A percentile compares a stretch with the other conserved stretches of the same genome.
Conservation (phyloP, 2,797 vertebrate species). For the Oreochromis mossambicus region DNA sequence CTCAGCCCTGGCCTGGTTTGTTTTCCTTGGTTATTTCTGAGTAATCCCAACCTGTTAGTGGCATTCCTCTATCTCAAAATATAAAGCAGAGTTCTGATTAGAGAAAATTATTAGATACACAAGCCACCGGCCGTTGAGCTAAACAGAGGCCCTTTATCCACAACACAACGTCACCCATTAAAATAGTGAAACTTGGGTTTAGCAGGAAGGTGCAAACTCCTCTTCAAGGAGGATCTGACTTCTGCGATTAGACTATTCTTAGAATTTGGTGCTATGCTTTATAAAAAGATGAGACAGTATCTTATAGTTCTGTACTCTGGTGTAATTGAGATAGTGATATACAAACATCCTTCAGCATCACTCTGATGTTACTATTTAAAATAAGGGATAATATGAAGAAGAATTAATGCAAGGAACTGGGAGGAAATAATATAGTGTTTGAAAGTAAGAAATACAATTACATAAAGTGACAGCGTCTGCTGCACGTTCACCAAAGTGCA, state of each 20-base stretch:
- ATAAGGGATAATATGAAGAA: not conserved
- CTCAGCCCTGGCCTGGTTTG: not conserved
- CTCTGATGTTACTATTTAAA: not conserved
- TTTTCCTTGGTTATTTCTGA: constrained; percentile 55
- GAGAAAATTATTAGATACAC: constrained; percentile 55
- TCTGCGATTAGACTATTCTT: not conserved
- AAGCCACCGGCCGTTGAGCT: not conserved
- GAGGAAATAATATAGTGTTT: not conserved
- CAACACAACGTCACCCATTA: constrained; percentile 8
- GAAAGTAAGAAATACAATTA: not conserved
- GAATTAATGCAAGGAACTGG: not conserved
- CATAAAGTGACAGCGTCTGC: not conserved
- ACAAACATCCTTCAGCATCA: not conserved
- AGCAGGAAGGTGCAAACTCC: not conserved
- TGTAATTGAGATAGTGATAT: not conserved
- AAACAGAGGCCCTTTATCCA: constrained; percentile 34
- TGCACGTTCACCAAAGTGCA: not conserved
- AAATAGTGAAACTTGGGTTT: constrained; percentile 40
- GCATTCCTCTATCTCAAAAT: constrained; percentile 45
- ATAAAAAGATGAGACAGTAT: constrained; percentile 5
- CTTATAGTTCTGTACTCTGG: not conserved
- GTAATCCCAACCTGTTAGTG: constrained; percentile 52
- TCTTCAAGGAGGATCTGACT: not conserved
- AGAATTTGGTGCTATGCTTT: not conserved
- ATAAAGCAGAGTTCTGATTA: constrained; percentile 44